Evolutionary conservation across 2,113 vertebrate genomes (phyloP), one percentile per base, ranked within the genome.

Genomic region (Prunella fulvescens): DNA sequence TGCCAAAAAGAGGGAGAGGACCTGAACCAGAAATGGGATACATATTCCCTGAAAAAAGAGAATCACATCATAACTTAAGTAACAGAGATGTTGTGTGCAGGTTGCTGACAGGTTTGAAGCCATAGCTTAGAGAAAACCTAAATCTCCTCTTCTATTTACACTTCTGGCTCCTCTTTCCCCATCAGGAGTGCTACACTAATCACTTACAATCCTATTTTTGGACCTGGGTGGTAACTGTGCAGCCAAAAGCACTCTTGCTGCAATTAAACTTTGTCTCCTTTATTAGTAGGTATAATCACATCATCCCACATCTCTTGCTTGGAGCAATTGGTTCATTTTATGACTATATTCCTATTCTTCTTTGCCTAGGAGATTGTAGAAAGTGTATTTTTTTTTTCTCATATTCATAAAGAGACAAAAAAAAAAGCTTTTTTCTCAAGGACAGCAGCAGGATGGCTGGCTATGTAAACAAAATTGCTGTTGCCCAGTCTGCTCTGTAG

Each of bases 51-150:
- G 56, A 14, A 37, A 94, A 94, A 88, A 77, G 19, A 72, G 50
- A 90, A 90, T 93, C 85, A 89, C 67, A 2, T 82, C 10, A 1
- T 94, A 93, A 96, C 51, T 96, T 81, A 88, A 91, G 56, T 70
- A 92, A 93, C 79, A 94, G 93, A 82, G 72, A 95, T 7, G 7
- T 48, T 15, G 19, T 57, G 24, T 56, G 77, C 53, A 86, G 40
- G 76, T 45, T 94, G 93, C 69, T 94, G 94, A 97, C 88, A 95
- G 69, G 72, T 88, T 92, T 84, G 93, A 95, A 88, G 79, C 44
- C 35, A 29, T 22, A 83, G 53, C 79, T 94, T 93, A 84, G 56
- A 88, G 51, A 95, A 94, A 58, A 29, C 72, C 69, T 93, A 88
- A 94, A 92, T 88, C 76, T 84, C 40, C 19, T 72, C 76, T 80